Percentiles rank a stretch among this genome's conserved stretches.
Evolutionary conservation across 2,888 invertebrate species (phyloP).

Genomic region (Gymnosoma rotundatum): DNA sequence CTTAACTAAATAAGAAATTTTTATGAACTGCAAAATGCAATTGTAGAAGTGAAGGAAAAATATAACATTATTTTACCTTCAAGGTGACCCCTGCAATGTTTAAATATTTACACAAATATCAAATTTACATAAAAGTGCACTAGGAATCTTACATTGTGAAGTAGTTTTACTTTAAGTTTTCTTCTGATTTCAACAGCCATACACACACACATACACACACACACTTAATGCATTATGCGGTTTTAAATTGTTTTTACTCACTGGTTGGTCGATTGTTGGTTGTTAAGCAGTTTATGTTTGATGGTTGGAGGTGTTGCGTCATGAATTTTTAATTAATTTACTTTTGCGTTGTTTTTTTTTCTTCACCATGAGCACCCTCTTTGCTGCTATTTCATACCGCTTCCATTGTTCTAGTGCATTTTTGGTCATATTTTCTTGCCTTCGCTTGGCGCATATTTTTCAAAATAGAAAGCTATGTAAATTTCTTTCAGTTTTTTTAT

Average conservation of each 20-base stretch:
- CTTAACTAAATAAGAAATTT: constrained; percentile 61
- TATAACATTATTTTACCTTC: constrained; percentile 50
- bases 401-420: constrained; percentile 1
- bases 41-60: constrained; percentile 7
- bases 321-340: constrained; percentile 76
- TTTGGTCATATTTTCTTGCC: constrained; percentile 33
- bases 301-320: constrained; percentile 65
- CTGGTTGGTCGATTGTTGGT: constrained; percentile 13
- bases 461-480: constrained; percentile 72
- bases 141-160: not conserved
- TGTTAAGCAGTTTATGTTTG: not conserved
- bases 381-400: constrained; percentile 24
- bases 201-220: not conserved
- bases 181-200: constrained; percentile 23
- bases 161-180: constrained; percentile 24
- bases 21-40: constrained; percentile 49
- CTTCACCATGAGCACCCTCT: constrained; percentile 41
- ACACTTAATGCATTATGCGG: constrained; percentile 57
- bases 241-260: constrained; percentile 49
- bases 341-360: constrained; percentile 63
- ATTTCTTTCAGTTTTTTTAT: constrained; percentile 57
- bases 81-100: constrained; percentile 62
- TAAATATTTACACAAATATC: constrained; percentile 28
- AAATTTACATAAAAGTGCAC: constrained; percentile 49
- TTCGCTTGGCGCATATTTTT: constrained; percentile 3